Conservation (phyloP, 1,140 invertebrate species). For the Probaryconus sp. region DNA sequence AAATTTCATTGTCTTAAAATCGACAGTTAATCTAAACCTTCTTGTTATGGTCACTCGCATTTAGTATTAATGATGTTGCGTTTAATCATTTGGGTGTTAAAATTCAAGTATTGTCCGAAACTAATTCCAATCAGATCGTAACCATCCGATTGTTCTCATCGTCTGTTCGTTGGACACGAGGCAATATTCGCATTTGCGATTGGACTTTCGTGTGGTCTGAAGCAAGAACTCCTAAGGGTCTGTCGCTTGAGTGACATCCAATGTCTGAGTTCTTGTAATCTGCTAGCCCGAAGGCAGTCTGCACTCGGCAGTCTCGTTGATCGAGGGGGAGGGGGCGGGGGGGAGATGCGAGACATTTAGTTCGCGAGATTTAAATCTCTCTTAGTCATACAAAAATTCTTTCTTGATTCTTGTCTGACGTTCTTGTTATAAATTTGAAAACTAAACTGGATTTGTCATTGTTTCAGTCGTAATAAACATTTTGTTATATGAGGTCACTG, state of each 20-base stretch:
- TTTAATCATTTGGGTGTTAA: neutral
- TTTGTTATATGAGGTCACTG: too few species aligned
- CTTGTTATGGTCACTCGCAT: too few species aligned
- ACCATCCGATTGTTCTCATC: conserved; percentile 51
- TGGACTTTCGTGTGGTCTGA: conserved; percentile 50
- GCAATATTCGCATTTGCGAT: conserved; percentile 53
- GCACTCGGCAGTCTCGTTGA: conserved; percentile 20
- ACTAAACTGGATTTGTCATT: too few species aligned
- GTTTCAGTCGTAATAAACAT: too few species aligned
- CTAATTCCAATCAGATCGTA: conserved; percentile 40
- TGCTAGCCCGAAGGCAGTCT: conserved; percentile 41
- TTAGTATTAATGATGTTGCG: neutral
- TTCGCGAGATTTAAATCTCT: conserved; percentile 9
- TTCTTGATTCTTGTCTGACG: too few species aligned
- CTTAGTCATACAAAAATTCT: conserved; percentile 3
- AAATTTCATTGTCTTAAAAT: too few species aligned
- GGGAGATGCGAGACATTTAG: conserved; percentile 17
- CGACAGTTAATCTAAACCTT: too few species aligned
- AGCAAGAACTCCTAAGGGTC: conserved; percentile 57
- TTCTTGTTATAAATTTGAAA: too few species aligned
- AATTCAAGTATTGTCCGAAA: conserved; percentile 29
- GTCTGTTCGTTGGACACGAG: conserved; percentile 38
- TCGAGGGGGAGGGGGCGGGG: conserved; percentile 12
- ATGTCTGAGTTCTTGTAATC: conserved; percentile 56
- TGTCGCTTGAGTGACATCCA: conserved; percentile 57